Percentiles rank a stretch among this genome's conserved stretches.
These are phyloP conservation scores for Betta splendens DNA, from an alignment of 2,797 vertebrate species.

Conservation along the genomic window DNA sequence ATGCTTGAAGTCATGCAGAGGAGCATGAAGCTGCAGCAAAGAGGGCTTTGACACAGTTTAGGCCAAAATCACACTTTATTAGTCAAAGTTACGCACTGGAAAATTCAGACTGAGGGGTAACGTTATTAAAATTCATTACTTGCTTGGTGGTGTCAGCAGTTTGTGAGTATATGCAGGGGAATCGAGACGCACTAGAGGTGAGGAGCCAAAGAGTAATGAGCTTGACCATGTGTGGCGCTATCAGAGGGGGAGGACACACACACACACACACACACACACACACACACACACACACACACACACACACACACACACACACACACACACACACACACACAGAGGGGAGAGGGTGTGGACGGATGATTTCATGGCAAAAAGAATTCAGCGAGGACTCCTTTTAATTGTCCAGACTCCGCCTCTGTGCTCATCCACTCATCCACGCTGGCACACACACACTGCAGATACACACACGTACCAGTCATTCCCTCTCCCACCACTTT, in stretches of 20 bases:
- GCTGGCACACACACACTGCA: conserved; percentile 27
- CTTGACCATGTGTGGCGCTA: conserved; percentile 47
- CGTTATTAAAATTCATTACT: conserved; percentile 28
- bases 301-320: conserved; percentile 19
- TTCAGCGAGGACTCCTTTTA: conserved; percentile 69
- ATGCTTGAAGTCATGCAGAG: conserved; percentile 37
- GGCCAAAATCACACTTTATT: too few relatives aligned
- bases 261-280: conserved; percentile 11
- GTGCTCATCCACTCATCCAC: conserved; percentile 52
- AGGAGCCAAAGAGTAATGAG: conserved; percentile 40
- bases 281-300: conserved; percentile 14
- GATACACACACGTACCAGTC: conserved; percentile 49
- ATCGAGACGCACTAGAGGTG: conserved; percentile 28
- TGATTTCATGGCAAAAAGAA: conserved; percentile 61
- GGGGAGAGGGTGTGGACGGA: conserved; percentile 28
- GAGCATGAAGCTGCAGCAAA: conserved; percentile 23
- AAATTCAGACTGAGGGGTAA: conserved; percentile 18
- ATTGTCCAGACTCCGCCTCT: conserved; percentile 61
- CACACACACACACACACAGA: conserved; percentile 15
- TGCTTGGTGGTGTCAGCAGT: conserved; percentile 35
- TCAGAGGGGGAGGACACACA: conserved; percentile 42
- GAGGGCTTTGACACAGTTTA: conserved; percentile 33
- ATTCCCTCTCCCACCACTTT: conserved; percentile 23
- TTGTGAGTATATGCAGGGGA: conserved; percentile 28
- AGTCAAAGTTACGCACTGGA: conserved; percentile 7